These are phyloP conservation scores for Merodon equestris DNA, from an alignment of 2,888 invertebrate species.

Conservation along the genomic window DNA sequence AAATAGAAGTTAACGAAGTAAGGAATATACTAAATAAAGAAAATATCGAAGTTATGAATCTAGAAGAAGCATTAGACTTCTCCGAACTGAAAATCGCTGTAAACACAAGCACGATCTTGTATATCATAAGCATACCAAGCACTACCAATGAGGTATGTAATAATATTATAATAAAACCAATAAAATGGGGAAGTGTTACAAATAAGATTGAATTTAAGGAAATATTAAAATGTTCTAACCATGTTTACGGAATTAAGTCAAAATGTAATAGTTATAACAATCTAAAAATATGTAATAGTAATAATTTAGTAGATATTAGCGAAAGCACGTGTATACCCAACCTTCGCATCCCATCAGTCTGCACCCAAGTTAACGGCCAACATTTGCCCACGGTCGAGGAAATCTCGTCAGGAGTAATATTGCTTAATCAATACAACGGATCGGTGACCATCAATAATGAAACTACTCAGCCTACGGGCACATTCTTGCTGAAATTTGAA, in stretches of 20 bases:
- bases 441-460: slow-evolving; percentile 4
- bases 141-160: slow-evolving; percentile 40
- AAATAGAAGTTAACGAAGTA: too few species aligned
- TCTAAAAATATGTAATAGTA: too few species aligned
- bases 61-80: too few species aligned
- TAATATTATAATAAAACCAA: slow-evolving; percentile 45
- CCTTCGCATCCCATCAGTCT: slow-evolving; percentile 1
- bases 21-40: too few species aligned
- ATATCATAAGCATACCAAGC: slow-evolving; percentile 55
- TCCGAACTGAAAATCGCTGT: too few species aligned
- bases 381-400: slow-evolving; percentile 27
- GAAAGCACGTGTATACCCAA: too few species aligned
- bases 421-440: slow-evolving; percentile 8
- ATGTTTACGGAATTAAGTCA: slow-evolving; percentile 37
- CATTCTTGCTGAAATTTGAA: slow-evolving; percentile 1
- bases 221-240: slow-evolving; percentile 50
- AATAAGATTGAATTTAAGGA: slow-evolving; percentile 43
- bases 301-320: too few species aligned
- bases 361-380: slow-evolving; percentile 24
- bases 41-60: too few species aligned
- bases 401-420: slow-evolving; percentile 1
- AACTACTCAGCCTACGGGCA: not conserved
- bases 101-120: slow-evolving; percentile 40
- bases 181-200: slow-evolving; percentile 44
- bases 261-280: too few species aligned